phyloP scores from a whole-genome alignment of 2,113 vertebrate genomes.

The Saimiri boliviensis region DNA sequence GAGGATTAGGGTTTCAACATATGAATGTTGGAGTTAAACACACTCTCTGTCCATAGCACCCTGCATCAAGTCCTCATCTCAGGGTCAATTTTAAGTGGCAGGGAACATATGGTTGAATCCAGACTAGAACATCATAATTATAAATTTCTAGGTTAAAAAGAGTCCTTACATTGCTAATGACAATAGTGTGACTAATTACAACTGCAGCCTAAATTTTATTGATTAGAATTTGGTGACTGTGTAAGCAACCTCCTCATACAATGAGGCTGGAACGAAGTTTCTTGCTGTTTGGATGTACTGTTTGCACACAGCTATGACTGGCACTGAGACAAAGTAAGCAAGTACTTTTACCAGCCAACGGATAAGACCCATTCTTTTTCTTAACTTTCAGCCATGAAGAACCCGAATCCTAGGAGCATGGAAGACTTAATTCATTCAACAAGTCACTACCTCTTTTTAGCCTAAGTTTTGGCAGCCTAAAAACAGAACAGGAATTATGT shows the following conservation, averaged over 20 bases:
- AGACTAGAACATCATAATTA: background rate
- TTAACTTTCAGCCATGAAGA: conserved; percentile 7
- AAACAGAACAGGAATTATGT: background rate
- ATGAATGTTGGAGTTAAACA: background rate
- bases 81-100: background rate
- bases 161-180: background rate
- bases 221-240: background rate
- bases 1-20: background rate
- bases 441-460: background rate
- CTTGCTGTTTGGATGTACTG: background rate
- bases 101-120: background rate
- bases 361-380: background rate
- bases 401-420: background rate
- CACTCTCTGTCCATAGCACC: background rate
- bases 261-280: background rate
- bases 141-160: background rate
- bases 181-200: background rate
- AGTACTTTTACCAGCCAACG: background rate
- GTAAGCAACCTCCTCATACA: background rate
- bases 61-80: background rate
- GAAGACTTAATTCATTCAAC: background rate
- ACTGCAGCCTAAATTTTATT: background rate
- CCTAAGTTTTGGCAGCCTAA: conserved; percentile 34
- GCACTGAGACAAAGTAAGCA: background rate
- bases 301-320: background rate